phyloP scores from a whole-genome alignment of 1,140 invertebrate genomes.

The Bombyx mandarina region DNA sequence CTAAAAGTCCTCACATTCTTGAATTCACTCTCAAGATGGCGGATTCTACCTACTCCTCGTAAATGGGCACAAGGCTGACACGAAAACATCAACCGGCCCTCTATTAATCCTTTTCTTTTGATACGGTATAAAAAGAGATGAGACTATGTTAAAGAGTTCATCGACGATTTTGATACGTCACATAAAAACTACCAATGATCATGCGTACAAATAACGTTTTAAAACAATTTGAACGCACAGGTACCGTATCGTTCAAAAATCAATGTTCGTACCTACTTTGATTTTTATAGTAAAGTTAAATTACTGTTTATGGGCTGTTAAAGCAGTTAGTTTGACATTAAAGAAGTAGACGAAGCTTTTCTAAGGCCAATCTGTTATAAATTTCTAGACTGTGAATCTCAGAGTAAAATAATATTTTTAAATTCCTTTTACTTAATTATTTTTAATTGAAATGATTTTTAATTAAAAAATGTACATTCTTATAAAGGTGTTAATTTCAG shows the following conservation, averaged over 20 bases:
- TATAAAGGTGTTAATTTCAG: no score
- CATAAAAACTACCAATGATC: conserved; percentile 58
- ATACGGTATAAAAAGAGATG: conserved; percentile 51
- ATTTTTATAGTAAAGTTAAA: no score
- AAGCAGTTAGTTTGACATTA: no score
- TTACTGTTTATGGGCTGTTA: no score
- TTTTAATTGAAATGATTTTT: no score
- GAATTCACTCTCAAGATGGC: conserved; percentile 72
- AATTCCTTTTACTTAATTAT: no score
- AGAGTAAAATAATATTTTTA: no score
- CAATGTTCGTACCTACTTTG: no score
- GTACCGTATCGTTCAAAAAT: conserved; percentile 19
- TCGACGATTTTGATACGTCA: conserved; percentile 63
- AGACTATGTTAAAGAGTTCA: conserved; percentile 54
- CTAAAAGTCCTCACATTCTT: conserved; percentile 68
- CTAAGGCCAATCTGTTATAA: no score
- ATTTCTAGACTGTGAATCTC: no score
- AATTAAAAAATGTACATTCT: no score
- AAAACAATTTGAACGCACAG: conserved; percentile 29
- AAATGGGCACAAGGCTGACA: conserved; percentile 72
- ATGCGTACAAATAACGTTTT: conserved; percentile 54
- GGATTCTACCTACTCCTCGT: conserved; percentile 70
- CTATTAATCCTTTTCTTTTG: conserved; percentile 61
- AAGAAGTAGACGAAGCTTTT: no score
- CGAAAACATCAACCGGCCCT: conserved; percentile 69